Conservation (phyloP, 2,113 vertebrate genomes). For the Myodes glareolus region DNA sequence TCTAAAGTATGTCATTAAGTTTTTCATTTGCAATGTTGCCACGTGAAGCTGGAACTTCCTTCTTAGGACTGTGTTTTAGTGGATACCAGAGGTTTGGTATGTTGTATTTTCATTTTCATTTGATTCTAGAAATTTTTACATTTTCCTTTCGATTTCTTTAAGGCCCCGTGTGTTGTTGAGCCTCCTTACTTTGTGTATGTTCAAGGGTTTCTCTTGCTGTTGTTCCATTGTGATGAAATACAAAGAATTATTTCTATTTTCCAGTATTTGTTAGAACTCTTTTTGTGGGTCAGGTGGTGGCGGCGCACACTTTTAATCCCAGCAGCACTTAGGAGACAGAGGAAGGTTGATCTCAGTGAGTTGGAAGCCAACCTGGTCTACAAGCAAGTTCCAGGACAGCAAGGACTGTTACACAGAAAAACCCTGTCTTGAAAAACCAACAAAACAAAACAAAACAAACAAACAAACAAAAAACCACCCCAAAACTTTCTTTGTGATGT, state of each 20-base stretch:
- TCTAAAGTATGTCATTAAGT: not conserved
- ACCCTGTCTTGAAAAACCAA: no score
- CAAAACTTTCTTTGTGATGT: not conserved
- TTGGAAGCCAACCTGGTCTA: no score
- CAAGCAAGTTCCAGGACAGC: no score
- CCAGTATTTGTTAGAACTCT: not conserved
- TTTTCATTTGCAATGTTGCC: not conserved
- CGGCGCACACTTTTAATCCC: no score
- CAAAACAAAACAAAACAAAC: no score
- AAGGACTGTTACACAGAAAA: no score
- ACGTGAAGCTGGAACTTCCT: not conserved
- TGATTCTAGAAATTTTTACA: not conserved
- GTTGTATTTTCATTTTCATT: not conserved
- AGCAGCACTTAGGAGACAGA: no score
- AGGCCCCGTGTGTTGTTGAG: not conserved
- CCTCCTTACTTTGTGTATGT: not conserved
- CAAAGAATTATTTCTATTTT: not conserved
- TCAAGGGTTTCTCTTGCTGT: not conserved
- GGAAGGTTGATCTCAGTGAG: no score
- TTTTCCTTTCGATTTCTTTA: not conserved
- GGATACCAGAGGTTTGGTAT: not conserved
- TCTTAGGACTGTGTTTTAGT: not conserved
- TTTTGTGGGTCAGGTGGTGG: no score
- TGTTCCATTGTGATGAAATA: not conserved
- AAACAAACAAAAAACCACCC: no score